Conservation (phyloP, 2,888 invertebrate genomes). For the Drosophila phalerata region DNA sequence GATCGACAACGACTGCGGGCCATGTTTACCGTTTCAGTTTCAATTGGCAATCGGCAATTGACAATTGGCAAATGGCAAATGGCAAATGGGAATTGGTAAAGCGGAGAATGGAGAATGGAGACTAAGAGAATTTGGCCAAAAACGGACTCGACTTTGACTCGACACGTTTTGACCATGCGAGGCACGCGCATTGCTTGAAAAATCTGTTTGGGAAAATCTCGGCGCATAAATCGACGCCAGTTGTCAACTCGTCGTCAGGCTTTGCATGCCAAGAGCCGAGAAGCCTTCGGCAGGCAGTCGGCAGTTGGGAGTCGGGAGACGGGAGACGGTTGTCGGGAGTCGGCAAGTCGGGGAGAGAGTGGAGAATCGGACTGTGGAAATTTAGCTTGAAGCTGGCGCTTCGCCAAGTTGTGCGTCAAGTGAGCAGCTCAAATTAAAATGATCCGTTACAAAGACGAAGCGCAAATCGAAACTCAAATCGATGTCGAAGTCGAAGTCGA, state of each 20-base stretch:
- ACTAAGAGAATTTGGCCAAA: conserved; percentile 31
- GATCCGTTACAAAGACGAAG: conserved; percentile 62
- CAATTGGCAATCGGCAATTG: conserved; percentile 39
- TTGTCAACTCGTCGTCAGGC: conserved; percentile 60
- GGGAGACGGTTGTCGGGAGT: too few species aligned
- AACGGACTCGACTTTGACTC: conserved; percentile 7
- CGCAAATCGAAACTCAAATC: neutral
- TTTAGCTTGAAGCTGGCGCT: conserved; percentile 13
- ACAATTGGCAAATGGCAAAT: conserved; percentile 18
- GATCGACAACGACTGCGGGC: conserved; percentile 41
- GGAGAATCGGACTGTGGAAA: neutral
- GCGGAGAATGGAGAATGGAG: conserved; percentile 22
- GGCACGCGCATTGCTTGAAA: conserved; percentile 50
- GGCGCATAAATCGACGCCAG: conserved; percentile 68
- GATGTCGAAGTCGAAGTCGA: neutral
- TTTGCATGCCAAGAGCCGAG: conserved; percentile 7
- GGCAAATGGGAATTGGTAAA: conserved; percentile 17
- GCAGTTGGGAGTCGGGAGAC: too few species aligned
- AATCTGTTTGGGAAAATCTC: conserved; percentile 32
- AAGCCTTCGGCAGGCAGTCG: neutral
- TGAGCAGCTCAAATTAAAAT: conserved; percentile 54
- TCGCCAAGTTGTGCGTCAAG: conserved; percentile 51
- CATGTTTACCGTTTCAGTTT: conserved; percentile 63
- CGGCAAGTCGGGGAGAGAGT: too few species aligned
- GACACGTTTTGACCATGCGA: conserved; percentile 36